Percentiles rank a stretch among this genome's conserved stretches.
Conservation (phyloP, 1,140 invertebrate genomes). For the Nixonia krombeini region DNA sequence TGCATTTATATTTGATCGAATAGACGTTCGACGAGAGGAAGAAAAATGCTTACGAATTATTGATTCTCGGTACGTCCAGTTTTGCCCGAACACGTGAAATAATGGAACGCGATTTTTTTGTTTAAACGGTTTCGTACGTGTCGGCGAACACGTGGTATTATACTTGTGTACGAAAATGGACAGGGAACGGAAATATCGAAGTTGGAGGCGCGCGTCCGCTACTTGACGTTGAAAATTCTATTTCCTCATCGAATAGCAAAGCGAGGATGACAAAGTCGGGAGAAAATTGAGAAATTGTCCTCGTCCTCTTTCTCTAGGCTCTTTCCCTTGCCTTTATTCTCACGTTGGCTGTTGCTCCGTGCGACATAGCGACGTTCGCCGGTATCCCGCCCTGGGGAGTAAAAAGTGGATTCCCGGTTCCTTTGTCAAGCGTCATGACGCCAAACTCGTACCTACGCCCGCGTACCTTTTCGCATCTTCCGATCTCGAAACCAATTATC, state of each 20-base stretch:
- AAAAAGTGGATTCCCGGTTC: conserved; percentile 66
- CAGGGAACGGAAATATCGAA: conserved; percentile 18
- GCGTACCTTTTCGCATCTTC: no score
- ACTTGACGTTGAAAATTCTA: conserved; percentile 65
- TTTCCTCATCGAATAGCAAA: conserved; percentile 66
- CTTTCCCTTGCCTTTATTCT: neutral
- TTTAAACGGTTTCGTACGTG: no score
- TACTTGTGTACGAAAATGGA: no score
- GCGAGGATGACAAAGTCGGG: conserved; percentile 71
- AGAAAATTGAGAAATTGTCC: conserved; percentile 72
- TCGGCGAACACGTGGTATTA: no score
- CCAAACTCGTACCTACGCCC: conserved; percentile 23
- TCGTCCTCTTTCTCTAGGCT: conserved; percentile 35
- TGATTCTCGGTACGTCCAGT: no score
- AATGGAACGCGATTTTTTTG: no score
- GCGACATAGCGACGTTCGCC: conserved; percentile 37
- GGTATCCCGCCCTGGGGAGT: conserved; percentile 35
- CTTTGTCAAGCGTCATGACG: conserved; percentile 49
- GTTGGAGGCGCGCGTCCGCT: conserved; percentile 26
- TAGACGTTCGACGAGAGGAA: no score
- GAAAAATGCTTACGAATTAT: no score
- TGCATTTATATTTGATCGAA: no score
- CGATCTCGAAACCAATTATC: no score
- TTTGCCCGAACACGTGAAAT: no score
- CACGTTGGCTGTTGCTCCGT: conserved; percentile 15